Percentiles rank a stretch among this genome's conserved stretches.
These are phyloP conservation scores for Ophioderma brevispina DNA, from an alignment of 35 echinoderm and acorn worm species.

Conservation along the genomic window DNA sequence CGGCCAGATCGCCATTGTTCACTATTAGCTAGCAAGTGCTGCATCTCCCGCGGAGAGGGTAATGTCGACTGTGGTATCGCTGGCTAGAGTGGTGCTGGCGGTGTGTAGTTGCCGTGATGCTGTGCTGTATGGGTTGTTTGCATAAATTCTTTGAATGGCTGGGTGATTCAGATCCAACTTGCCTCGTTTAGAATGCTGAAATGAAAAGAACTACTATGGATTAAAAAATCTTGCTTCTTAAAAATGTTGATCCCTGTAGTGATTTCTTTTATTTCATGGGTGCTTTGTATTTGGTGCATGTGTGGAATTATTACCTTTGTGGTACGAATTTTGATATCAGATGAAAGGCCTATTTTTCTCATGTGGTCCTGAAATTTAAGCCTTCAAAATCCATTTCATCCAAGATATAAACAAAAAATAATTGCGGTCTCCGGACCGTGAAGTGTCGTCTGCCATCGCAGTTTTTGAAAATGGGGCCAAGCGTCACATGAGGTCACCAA, in stretches of 20 bases:
- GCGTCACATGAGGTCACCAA: no score
- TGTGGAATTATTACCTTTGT: no score
- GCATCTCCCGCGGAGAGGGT: neutral
- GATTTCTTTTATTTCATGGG: no score
- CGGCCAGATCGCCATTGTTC: neutral
- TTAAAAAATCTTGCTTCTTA: no score
- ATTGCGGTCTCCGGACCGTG: neutral
- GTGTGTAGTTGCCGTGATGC: neutral
- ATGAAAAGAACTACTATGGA: neutral
- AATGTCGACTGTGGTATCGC: neutral
- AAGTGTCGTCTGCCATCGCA: no score
- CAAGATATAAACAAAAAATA: neutral
- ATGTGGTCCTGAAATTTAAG: neutral
- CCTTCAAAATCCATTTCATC: neutral
- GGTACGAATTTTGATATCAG: neutral
- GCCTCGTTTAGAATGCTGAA: neutral
- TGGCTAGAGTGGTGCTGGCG: neutral
- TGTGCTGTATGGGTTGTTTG: neutral
- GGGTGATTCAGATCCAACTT: conserved; percentile 86
- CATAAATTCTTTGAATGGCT: conserved; percentile 76
- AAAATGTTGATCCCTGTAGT: no score
- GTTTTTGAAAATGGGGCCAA: no score
- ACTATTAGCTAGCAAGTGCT: neutral
- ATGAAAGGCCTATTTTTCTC: neutral
- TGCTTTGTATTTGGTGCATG: no score